Evolutionary conservation across 2,113 vertebrate species (phyloP), one percentile per base, ranked within the genome.

Genomic region (Boleophthalmus pectinirostris): DNA sequence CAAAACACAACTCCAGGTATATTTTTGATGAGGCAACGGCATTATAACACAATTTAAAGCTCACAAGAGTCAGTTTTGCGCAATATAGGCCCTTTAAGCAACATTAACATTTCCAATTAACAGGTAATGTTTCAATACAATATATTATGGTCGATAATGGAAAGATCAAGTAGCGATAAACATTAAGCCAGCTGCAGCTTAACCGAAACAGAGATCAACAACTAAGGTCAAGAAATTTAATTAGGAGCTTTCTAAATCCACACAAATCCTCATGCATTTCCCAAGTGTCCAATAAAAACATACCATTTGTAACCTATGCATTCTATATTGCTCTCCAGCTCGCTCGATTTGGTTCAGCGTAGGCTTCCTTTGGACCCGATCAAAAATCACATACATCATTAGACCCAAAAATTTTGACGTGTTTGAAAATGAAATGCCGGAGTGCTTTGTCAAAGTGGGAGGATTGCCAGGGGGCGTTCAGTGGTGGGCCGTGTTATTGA

Each of bases 381-480:
- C 84, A 83, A 43, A 81, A 71, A 78, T 65, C 77, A 73, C 77
- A 81, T 82, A 56, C 82, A 76, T 61, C 53, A 61, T 77, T 57
- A 71, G 69, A 25, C 79, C 83, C 78, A 29, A 79, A 68, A 43
- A 74, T 46, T 43, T 23, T 56, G 71, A 69, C 53, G 3, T 10
- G 56, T 25, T 73, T 61, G 54, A 69, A 79, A 88, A 87, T 82
- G 65, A 43, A 77, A 74, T 78, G 70, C 77, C 84, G 24, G n/a
- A 68, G 69, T 73, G 68, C 65, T 78, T 85, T 82, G 58, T 86
- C 74, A 79, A 71, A 70, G 73, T 35, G 51, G 56, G 18, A 72
- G 58, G 70, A 70, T 75, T 68, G 65, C 58, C 53, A 72, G 66
- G 51, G 82, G 80, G 56, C 13, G 16, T 73, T 82, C 60, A 72